Percentiles rank a stretch among this genome's conserved stretches.
Evolutionary conservation across 2,113 vertebrate genomes (phyloP).

Genomic region (Pterocles gutturalis): DNA sequence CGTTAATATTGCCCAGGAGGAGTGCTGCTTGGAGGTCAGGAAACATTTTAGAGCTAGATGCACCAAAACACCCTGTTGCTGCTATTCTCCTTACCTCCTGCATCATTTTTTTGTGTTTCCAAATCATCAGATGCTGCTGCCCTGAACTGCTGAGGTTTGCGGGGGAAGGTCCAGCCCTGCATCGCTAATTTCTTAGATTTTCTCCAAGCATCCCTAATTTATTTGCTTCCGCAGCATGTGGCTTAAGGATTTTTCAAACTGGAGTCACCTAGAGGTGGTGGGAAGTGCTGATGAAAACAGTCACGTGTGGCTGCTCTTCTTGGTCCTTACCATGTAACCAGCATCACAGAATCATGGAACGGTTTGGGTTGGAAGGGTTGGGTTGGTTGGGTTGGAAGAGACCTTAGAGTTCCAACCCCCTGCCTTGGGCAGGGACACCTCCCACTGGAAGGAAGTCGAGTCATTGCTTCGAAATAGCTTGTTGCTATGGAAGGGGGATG

Average conservation of each 20-base stretch:
- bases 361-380: too few species aligned
- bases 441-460: too few species aligned
- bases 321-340: rapidly evolving
- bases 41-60: background rate
- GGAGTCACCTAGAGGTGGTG: rapidly evolving
- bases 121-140: background rate
- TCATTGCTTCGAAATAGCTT: background rate
- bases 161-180: background rate
- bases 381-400: too few species aligned
- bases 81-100: background rate
- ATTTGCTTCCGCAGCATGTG: background rate
- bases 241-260: background rate
- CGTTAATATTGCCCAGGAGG: background rate
- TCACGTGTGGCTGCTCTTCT: rapidly evolving
- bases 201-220: rapidly evolving
- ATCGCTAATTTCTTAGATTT: background rate
- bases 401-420: too few species aligned
- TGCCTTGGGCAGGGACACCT: too few species aligned
- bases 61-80: rapidly evolving
- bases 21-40: background rate
- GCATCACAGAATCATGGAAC: too few species aligned
- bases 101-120: background rate
- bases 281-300: background rate
- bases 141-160: background rate
- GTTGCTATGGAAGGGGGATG: background rate